Evolutionary conservation across 2,113 vertebrate species (phyloP), one percentile per base, ranked within the genome.

Genomic region (Todiramphus saurophagus): DNA sequence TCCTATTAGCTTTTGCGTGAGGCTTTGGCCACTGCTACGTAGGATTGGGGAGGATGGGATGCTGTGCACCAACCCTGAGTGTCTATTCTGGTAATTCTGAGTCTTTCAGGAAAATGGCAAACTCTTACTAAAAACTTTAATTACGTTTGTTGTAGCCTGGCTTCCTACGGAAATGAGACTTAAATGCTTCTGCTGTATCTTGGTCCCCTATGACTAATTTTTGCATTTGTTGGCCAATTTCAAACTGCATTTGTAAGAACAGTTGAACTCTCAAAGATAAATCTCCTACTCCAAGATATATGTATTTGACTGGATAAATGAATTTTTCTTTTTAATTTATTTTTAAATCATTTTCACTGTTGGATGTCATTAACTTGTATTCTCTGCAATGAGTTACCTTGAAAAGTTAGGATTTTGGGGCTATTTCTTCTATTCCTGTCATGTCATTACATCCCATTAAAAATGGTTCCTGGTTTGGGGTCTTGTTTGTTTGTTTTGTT

Each of bases 121-220:
- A 87, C 44, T 84, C 56, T 67, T 78, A 30, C 24, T 53, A 78
- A 91, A 64, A 92, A 60, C 27, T 79, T 93, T 23, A 75, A 95
- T 95, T 95, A 44, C 27, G 44, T 94, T 84, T 96, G 17, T 66
- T 84, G 62, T 64, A 68, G 77, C 48, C 81, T 91, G 48, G 51
- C 30, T 95, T 95, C 69, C 62, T 84, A n/a, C 0, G 5, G 91
- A 95, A 94, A 89, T 69, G 56, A 82, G 25, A 5, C 35, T 82
- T 78, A 86, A 94, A 84, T 51, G 56, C 11, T 82, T 84, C 86
- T 95, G 76, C 64, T 75, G 46, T 74, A 25, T 93, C 46, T 84
- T 33, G 68, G 83, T 87, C 39, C 16, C 51, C 6, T 72, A 48
- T 75, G 74, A 92, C 43, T 91, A 67, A 64, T 91, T 75, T 94